Base-by-base conservation (phyloP, 2,797 vertebrate species). In the Propithecus deckenii region DNA sequence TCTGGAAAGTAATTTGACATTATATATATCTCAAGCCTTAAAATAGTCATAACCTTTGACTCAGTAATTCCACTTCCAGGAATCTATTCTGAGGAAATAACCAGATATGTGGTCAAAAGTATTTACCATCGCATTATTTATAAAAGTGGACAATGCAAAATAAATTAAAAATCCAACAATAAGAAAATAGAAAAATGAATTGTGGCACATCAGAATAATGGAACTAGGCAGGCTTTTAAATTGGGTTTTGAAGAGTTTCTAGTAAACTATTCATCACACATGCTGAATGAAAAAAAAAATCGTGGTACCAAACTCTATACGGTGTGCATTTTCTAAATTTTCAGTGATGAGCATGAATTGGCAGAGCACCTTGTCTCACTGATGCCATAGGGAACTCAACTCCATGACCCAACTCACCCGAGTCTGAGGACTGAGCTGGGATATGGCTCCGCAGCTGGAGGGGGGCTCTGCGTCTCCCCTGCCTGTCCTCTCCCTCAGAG, bases 41-140 rank as follows among this genome's bases (percentile, higher is more conserved):
- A 96, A 96, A 96, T 92, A 97, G 96, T 89, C 79, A 57, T 75
- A 94, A 96, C 83, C 89, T 96, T 98, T 94, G 92, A 96, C 91
- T 95, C 71, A 89, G 90, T 96, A 96, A 97, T 88, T 86, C 89
- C 63, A 96, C 93, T 94, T 93, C 95, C 96, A 88, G 59, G 91
- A 94, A 96, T 93, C 89, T 94, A 67, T 80, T 96, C 97, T 95
- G 94, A 97, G 90, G 95, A 97, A 95, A 94, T 93, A 86, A 46
- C 84, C 86, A 96, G 91, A 91, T 75, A 61, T 30, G 43, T 86
- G 28, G 79, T 86, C 74, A 93, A 85, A 96, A 86, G 50, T 48
- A 46, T 83, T 59, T 74, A 65, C 81, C 71, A 59, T 65, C 74
- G 14, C 28, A 63, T 96, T 61, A 75, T 78, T 96, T 88, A 65